Evolutionary conservation across 2,888 invertebrate genomes (phyloP).

Genomic region (Hydrotaea cyrtoneurina): DNA sequence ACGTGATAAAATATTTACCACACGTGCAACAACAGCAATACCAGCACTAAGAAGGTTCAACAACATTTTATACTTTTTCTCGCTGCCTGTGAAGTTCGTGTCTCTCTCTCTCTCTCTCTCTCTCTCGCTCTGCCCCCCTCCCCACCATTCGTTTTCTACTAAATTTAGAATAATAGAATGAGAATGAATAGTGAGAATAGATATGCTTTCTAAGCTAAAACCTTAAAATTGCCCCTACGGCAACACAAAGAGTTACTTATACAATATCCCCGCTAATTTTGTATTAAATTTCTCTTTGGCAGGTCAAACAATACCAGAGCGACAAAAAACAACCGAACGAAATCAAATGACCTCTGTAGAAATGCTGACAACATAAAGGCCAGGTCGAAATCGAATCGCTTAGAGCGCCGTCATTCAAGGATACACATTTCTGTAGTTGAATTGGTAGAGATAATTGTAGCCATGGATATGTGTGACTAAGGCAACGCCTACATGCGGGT

Average conservation of each 20-base stretch:
- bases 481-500: not conserved
- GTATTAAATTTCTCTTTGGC: constrained; percentile 25
- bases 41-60: constrained; percentile 2
- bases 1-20: constrained; percentile 68
- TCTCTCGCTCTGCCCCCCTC: not conserved
- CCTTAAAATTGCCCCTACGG: not conserved
- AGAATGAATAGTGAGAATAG: not conserved
- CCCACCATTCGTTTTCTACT: not conserved
- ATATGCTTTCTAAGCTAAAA: not conserved
- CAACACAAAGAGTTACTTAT: not conserved
- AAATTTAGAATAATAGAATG: constrained; percentile 58
- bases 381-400: not conserved
- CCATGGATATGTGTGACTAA: not conserved
- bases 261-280: constrained; percentile 23
- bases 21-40: constrained; percentile 62
- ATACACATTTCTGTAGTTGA: not conserved
- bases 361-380: not conserved
- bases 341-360: constrained; percentile 17
- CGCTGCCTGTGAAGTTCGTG: constrained; percentile 33
- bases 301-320: not conserved
- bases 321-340: not conserved
- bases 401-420: not conserved
- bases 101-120: not conserved
- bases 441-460: not conserved
- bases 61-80: constrained; percentile 26